Base-by-base conservation (phyloP, 2,113 vertebrate species). In the Dissostichus mawsoni region DNA sequence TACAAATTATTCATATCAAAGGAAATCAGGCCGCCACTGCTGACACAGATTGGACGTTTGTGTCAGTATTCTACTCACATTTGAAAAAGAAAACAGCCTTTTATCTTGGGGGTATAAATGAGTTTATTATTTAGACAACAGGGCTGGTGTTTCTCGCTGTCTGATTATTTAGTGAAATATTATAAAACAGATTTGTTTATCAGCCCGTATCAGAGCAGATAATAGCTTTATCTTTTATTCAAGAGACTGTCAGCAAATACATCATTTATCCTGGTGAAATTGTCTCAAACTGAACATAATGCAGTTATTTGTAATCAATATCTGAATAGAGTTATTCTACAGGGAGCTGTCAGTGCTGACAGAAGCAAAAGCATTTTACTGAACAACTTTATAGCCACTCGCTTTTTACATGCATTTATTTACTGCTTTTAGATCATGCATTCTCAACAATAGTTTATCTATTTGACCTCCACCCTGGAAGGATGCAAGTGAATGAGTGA, bases 1-100 rank as follows among this genome's bases (percentile, higher is more conserved):
- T 82, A 81, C 52, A 65, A 82, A 85, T 87, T 84, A 91, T 91
- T 93, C 85, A 92, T 86, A 90, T 94, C 81, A 90, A 91, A 91
- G 85, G 74, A 78, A 84, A 76, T 83, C 74, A 44, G 74, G 80
- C 89, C 74, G 76, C 82, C 51, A 74, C 59, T 74, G 63, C 80
- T 77, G 86, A 89, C 84, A 85, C 77, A 71, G 75, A 82, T 84
- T 82, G 83, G 74, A 76, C 58, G 23, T 76, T 65, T 82, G 79
- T 80, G 81, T 87, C 81, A 87, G 76, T 66, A 82, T 17, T 69
- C 80, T 81, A 53, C 57, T 86, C 13, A 3, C 47, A 64, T 78
- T 69, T 76, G 55, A 85, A 87, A 69, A 23, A 83, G 47, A 74
- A 80, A 85, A 84, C 72, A 80, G 74, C 18, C 67, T 87, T 83